phyloP scores from a whole-genome alignment of 2,888 invertebrate species.

The Ephialtes manifestator region DNA sequence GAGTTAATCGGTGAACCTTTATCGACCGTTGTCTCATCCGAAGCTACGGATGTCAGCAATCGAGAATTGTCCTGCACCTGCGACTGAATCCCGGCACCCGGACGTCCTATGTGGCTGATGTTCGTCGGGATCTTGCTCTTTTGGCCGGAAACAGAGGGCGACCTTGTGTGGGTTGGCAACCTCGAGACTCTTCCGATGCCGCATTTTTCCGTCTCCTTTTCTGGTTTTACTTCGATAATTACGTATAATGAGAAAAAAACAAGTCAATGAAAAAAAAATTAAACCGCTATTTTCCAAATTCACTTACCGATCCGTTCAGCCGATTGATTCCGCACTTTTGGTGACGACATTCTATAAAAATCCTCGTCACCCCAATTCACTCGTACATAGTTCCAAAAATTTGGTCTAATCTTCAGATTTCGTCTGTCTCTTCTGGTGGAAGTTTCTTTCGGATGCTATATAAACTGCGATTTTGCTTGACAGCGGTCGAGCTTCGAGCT shows the following conservation, averaged over 20 bases:
- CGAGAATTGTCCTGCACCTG: conserved; percentile 35
- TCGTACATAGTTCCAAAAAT: conserved; percentile 52
- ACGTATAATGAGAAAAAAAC: not conserved
- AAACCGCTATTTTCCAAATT: not conserved
- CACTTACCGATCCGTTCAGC: conserved; percentile 51
- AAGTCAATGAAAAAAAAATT: not conserved
- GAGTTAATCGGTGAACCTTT: conserved; percentile 50
- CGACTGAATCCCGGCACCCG: conserved; percentile 1
- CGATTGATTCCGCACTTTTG: conserved; percentile 38
- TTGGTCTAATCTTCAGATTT: conserved; percentile 25
- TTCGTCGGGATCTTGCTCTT: conserved; percentile 70
- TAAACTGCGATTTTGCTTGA: conserved; percentile 58
- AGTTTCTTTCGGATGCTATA: conserved; percentile 21
- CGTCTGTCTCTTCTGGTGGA: conserved; percentile 11
- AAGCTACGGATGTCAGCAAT: conserved; percentile 28
- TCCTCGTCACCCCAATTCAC: not conserved
- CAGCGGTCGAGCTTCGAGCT: conserved; percentile 42
- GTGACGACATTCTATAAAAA: conserved; percentile 50
- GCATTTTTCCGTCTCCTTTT: conserved; percentile 42
- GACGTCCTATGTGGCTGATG: conserved; percentile 47
- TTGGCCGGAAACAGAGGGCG: conserved; percentile 58
- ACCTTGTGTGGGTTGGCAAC: conserved; percentile 52
- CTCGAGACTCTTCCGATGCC: conserved; percentile 42
- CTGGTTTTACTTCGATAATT: conserved; percentile 34
- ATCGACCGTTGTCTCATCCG: conserved; percentile 34